Conservation (phyloP, 2,797 vertebrate species). For the Typhlichthys eigenmanni region DNA sequence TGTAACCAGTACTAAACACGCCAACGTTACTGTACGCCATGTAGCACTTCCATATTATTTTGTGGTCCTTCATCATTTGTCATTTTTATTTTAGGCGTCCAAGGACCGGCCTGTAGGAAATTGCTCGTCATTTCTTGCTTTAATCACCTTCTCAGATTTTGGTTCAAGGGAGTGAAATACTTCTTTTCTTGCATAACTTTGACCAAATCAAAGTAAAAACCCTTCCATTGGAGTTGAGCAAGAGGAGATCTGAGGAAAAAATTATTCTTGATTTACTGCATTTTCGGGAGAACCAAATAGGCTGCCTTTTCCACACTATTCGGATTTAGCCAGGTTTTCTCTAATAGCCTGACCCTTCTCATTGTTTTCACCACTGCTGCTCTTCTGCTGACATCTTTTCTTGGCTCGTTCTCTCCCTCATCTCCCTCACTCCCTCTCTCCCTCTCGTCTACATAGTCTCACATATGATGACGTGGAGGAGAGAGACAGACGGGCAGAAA, state of each 20-base stretch:
- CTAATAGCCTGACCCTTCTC: conserved; percentile 46
- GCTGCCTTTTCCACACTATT: conserved; percentile 31
- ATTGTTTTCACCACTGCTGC: conserved; percentile 49
- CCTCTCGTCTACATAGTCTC: conserved; percentile 31
- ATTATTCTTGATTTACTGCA: conserved; percentile 39
- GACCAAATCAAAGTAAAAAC: conserved; percentile 10
- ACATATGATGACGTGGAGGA: conserved; percentile 28
- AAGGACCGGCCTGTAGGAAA: neutral
- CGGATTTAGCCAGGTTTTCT: conserved; percentile 35
- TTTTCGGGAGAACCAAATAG: conserved; percentile 26
- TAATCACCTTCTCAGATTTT: conserved; percentile 7
- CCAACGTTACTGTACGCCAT: neutral
- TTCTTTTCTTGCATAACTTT: conserved; percentile 8
- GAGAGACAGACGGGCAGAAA: conserved; percentile 51
- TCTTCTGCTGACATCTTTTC: conserved; percentile 36
- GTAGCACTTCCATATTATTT: conserved; percentile 9
- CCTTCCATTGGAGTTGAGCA: neutral
- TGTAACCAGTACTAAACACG: conserved; percentile 5
- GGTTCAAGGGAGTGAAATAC: conserved; percentile 16
- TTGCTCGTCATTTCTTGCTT: conserved; percentile 11
- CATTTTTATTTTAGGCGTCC: conserved; percentile 6
- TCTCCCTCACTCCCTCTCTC: conserved; percentile 6
- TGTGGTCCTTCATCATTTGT: neutral
- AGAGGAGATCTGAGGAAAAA: conserved; percentile 4
- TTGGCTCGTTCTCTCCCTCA: conserved; percentile 4